These are phyloP conservation scores for Gadopsis marmoratus DNA, from an alignment of 2,797 vertebrate genomes.

Conservation along the genomic window DNA sequence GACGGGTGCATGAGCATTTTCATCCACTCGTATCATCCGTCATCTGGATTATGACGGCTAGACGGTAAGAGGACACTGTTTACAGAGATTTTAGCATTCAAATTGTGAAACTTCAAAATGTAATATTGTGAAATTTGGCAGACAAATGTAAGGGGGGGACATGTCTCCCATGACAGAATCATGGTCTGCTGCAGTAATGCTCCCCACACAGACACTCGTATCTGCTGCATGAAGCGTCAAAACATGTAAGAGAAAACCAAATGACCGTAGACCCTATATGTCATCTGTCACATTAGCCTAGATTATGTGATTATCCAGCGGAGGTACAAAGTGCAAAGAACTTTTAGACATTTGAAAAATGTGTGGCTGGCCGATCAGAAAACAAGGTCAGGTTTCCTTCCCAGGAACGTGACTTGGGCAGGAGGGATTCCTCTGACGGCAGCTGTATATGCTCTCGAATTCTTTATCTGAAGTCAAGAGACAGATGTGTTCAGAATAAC, in stretches of 20 bases:
- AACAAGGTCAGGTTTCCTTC: not conserved
- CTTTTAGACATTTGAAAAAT: constrained; percentile 33
- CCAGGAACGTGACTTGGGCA: constrained; percentile 1
- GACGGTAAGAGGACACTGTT: not conserved
- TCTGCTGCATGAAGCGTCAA: not conserved
- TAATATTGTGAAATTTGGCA: not conserved
- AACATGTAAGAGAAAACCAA: not conserved
- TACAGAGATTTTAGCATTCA: not conserved
- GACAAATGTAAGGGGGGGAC: not conserved
- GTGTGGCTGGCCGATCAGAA: constrained; percentile 1
- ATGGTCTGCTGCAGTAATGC: not conserved
- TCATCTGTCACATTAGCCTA: constrained; percentile 14
- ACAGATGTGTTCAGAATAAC: not conserved
- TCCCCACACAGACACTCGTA: not conserved
- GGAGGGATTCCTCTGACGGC: constrained; percentile 5
- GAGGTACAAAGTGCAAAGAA: constrained; percentile 22
- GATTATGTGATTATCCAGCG: constrained; percentile 32
- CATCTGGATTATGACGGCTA: not conserved
- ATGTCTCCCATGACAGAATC: not conserved
- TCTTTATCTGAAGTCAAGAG: constrained; percentile 6
- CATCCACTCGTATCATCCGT: not conserved
- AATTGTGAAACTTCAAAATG: not conserved
- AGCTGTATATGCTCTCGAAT: not conserved
- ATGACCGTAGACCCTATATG: not conserved
- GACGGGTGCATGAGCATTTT: not conserved